Conservation (phyloP, 2,797 vertebrate species). For the Sebastolobus alascanus region DNA sequence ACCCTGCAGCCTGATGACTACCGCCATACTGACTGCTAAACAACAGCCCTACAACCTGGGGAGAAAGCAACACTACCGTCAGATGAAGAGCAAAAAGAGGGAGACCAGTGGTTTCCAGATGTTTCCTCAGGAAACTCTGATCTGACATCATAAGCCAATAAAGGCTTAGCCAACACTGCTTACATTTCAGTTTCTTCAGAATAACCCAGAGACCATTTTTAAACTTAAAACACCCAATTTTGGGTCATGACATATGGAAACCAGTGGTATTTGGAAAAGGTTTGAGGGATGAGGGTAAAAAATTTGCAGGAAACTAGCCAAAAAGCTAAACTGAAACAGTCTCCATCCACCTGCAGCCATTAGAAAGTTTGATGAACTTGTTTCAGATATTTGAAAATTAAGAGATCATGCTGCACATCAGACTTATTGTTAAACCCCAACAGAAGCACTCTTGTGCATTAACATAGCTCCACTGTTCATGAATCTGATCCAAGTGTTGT, state of each 20-base stretch:
- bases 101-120: constrained; percentile 71
- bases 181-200: constrained; percentile 19
- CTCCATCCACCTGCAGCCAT: constrained; percentile 9
- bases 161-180: not conserved
- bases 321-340: constrained; percentile 5
- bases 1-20: constrained; percentile 99
- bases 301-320: constrained; percentile 12
- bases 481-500: not conserved
- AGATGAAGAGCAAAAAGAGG: constrained; percentile 82
- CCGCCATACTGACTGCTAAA: constrained; percentile 96
- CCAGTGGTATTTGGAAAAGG: constrained; percentile 43
- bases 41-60: constrained; percentile 93
- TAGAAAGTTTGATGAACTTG: constrained; percentile 3
- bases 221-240: constrained; percentile 12
- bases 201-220: not conserved
- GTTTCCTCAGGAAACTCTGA: constrained; percentile 32
- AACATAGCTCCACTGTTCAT: constrained; percentile 10
- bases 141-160: not conserved
- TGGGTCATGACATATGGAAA: constrained; percentile 61
- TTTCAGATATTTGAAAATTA: constrained; percentile 6
- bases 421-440: constrained; percentile 23
- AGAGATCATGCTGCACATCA: constrained; percentile 1
- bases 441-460: constrained; percentile 6
- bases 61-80: constrained; percentile 96
- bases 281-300: not conserved